phyloP scores from a whole-genome alignment of 2,113 vertebrate species.

The Phaetusa simplex region DNA sequence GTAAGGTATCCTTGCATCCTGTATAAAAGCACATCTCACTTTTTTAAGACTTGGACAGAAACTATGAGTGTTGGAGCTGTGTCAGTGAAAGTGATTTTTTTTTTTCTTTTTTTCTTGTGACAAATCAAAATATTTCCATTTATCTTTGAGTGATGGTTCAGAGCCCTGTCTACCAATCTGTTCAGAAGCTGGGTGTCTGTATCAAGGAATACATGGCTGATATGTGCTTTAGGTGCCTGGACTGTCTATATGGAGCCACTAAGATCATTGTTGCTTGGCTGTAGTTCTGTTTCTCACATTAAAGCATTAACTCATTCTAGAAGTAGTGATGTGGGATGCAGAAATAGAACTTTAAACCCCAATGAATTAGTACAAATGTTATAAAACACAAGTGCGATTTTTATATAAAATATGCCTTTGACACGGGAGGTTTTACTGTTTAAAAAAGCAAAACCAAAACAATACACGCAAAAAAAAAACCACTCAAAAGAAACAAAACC shows the following conservation, averaged over 20 bases:
- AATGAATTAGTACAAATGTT: neutral
- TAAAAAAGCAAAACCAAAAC: neutral
- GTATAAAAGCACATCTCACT: neutral
- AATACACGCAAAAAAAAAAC: neutral
- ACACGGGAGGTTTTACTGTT: neutral
- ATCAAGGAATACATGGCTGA: neutral
- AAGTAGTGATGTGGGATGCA: neutral
- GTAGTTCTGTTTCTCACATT: neutral
- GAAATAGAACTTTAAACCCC: neutral
- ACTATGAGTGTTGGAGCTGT: neutral
- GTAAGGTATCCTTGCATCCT: neutral
- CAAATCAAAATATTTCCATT: neutral
- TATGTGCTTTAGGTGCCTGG: neutral
- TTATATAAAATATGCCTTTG: neutral
- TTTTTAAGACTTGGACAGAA: neutral
- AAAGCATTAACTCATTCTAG: neutral
- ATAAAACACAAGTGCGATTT: neutral
- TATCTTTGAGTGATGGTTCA: neutral
- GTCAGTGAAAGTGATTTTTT: neutral
- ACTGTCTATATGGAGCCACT: neutral
- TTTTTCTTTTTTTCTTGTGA: neutral
- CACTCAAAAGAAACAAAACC: neutral
- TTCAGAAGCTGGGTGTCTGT: neutral
- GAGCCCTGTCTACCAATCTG: fast-evolving
- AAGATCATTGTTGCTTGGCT: neutral